Evolutionary conservation across 1,140 invertebrate genomes (phyloP), one percentile per base, ranked within the genome.

Genomic region (Bicyclus anynana): DNA sequence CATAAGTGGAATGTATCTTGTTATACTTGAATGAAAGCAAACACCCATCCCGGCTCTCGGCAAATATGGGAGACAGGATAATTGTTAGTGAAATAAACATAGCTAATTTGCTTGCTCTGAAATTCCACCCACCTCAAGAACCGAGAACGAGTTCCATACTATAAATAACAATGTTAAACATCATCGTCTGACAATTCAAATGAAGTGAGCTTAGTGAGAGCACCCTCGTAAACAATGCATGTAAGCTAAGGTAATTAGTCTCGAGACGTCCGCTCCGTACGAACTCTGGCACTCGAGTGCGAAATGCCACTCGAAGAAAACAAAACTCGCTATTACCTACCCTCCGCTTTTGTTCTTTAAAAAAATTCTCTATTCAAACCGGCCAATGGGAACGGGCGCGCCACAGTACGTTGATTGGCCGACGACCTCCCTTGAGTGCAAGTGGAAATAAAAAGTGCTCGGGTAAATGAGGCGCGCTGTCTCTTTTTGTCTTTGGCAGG

Each of bases 301-400:
- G 75, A 74, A 82, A 82, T 72, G 77, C 73, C 79, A 84, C 84
- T 85, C 73, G 77, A 85, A 80, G 67, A 73, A 85, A 85, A 87
- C 82, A 87, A 87, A 87, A 87, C 82, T 80, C 79, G 74, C 75
- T 83, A 86, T 86, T 85, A 87, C 82, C 84, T 87, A 87, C 82
- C 82, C 82, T 78, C 78, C 56, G 66, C 77, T 84, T 84, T 87
- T 84, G 80, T 85, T 85, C 40, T 80, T 80, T 77, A 63, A 65
- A 76, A 80, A 84, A 84, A 84, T 77, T 87, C 82, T 84, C 75
- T 82, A 82, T 87, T 87, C 77, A 85, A 80, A 80, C 72, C 74
- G 80, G 80, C 84, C 84, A 84, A 85, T 87, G 80, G 72, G 74
- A 77, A 76, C 77, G 69, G 69, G 76, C 72, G 73, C 74, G 70